Conservation (phyloP, 1,140 invertebrate species). For the Sycophaga agraensis region DNA sequence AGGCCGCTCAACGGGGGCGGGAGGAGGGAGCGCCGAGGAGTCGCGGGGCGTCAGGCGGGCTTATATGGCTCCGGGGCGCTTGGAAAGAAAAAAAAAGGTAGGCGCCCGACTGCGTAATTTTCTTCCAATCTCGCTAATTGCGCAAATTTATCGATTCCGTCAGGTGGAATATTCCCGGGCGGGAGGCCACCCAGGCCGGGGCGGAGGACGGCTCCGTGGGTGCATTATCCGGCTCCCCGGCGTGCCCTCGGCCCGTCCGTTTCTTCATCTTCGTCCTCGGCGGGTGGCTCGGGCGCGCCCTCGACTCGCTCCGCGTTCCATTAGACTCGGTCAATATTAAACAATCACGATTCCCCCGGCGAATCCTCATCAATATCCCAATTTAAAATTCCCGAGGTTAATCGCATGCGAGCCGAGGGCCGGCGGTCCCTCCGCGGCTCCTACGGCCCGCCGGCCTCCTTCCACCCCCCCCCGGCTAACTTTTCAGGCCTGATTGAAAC, state of each 20-base stretch:
- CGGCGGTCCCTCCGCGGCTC: background rate
- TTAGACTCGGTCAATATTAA: slow-evolving; percentile 32
- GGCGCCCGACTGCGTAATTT: slow-evolving; percentile 21
- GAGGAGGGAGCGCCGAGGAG: too few species aligned
- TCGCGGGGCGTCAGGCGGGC: too few species aligned
- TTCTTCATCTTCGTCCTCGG: background rate
- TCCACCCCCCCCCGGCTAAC: background rate
- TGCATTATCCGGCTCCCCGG: too few species aligned
- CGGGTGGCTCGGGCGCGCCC: too few species aligned
- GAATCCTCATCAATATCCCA: slow-evolving; percentile 24
- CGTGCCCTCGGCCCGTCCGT: background rate
- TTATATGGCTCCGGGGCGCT: too few species aligned
- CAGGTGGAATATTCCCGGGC: slow-evolving; percentile 19
- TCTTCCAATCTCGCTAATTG: slow-evolving; percentile 23
- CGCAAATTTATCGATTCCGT: slow-evolving; percentile 24
- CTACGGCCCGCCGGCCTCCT: background rate
- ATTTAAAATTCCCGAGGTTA: slow-evolving; percentile 31
- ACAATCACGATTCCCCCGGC: slow-evolving; percentile 17
- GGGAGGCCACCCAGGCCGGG: too few species aligned
- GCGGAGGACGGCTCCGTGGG: too few species aligned
- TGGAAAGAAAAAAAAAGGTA: too few species aligned
- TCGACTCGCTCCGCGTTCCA: slow-evolving; percentile 21
- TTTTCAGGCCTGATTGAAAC: slow-evolving; percentile 28
- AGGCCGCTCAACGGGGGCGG: too few species aligned
- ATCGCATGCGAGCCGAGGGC: slow-evolving; percentile 1